Conservation (phyloP, 2,888 invertebrate genomes). For the Atethmia centrago region DNA sequence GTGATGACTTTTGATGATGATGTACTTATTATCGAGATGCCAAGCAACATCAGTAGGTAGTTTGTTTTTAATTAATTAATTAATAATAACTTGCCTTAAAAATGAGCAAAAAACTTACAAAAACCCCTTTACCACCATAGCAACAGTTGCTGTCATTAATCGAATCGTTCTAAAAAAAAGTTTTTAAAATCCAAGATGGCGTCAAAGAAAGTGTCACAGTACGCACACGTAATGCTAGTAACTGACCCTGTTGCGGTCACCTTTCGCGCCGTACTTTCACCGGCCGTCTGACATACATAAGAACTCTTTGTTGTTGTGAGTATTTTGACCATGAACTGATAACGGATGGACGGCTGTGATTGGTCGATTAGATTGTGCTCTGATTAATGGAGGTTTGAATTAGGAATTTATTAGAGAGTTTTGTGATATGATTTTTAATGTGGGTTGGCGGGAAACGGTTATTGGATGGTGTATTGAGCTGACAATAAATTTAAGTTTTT, state of each 20-base stretch:
- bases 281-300: conserved; percentile 80
- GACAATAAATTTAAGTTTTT: not conserved
- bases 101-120: not conserved
- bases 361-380: conserved; percentile 36
- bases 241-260: conserved; percentile 84
- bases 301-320: conserved; percentile 61
- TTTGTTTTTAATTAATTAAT: too few species aligned
- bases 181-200: conserved; percentile 67
- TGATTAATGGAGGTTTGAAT: conserved; percentile 42
- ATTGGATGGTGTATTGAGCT: not conserved
- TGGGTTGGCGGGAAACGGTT: conserved; percentile 1
- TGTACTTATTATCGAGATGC: not conserved
- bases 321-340: conserved; percentile 69
- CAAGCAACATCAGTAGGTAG: not conserved
- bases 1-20: not conserved
- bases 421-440: conserved; percentile 13
- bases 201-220: conserved; percentile 86
- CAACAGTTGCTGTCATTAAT: conserved; percentile 61
- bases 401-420: conserved; percentile 44
- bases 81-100: not conserved
- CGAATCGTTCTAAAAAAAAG: conserved; percentile 52
- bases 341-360: conserved; percentile 51
- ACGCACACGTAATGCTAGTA: conserved; percentile 84
- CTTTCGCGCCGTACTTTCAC: conserved; percentile 89
- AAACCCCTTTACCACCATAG: conserved; percentile 34